phyloP scores from a whole-genome alignment of 1,140 invertebrate species.

The Cecropterus lyciades region DNA sequence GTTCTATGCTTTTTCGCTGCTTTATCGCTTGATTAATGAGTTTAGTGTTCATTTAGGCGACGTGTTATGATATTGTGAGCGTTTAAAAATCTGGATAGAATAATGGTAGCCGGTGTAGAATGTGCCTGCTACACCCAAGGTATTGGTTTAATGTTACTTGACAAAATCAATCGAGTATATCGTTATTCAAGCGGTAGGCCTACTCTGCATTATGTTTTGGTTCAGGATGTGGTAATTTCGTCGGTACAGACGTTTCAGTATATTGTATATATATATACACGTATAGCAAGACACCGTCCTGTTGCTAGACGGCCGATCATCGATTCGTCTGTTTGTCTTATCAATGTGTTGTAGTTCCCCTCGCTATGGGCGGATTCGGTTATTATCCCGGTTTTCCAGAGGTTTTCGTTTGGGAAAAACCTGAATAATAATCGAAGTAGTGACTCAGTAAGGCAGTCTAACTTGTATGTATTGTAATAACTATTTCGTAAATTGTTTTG shows the following conservation, averaged over 20 bases:
- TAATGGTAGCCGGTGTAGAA: conserved; percentile 32
- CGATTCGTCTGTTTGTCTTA: conserved; percentile 50
- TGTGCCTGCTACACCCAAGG: neutral
- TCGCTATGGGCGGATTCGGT: conserved; percentile 40
- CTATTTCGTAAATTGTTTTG: conserved; percentile 8
- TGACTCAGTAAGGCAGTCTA: conserved; percentile 15
- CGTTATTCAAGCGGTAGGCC: conserved; percentile 1
- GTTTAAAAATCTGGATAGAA: conserved; percentile 1
- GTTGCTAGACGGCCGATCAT: conserved; percentile 46
- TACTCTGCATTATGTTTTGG: conserved; percentile 22
- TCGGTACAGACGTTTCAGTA: conserved; percentile 27
- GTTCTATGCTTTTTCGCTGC: conserved; percentile 21
- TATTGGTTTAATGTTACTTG: conserved; percentile 9
- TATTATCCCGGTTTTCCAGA: neutral
- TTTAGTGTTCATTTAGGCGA: neutral
- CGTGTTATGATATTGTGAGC: neutral
- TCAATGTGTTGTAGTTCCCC: conserved; percentile 48
- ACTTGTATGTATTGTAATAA: neutral
- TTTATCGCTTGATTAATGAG: conserved; percentile 24
- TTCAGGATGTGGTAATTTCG: conserved; percentile 40
- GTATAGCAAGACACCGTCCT: conserved; percentile 51
- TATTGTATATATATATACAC: conserved; percentile 38
- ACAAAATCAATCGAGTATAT: conserved; percentile 11
- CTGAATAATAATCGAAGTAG: neutral
- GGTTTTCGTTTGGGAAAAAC: conserved; percentile 11